Evolutionary conservation across 2,888 invertebrate genomes (phyloP).

Genomic region (Drosophila phalerata): DNA sequence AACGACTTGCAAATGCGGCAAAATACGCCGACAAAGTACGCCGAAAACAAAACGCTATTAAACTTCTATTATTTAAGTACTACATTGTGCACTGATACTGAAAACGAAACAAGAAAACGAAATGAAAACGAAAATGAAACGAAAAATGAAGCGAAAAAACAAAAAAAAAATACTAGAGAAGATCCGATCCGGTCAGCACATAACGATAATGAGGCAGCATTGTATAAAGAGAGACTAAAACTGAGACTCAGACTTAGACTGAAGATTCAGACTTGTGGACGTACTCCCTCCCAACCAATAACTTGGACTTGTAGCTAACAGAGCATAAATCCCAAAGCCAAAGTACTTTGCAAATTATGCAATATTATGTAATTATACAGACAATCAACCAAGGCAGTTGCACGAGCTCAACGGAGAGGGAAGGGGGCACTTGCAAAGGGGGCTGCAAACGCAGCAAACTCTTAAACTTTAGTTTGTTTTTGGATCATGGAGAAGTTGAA

Average conservation of each 20-base stretch:
- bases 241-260: too few relatives aligned
- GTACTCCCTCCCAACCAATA: constrained; percentile 26
- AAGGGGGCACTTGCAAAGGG: neutral
- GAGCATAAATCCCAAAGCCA: constrained; percentile 83
- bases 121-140: constrained; percentile 40
- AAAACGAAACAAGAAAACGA: constrained; percentile 61
- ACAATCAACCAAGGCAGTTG: constrained; percentile 62
- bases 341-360: constrained; percentile 81
- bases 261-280: neutral
- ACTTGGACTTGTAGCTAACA: constrained; percentile 71
- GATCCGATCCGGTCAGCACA: constrained; percentile 62
- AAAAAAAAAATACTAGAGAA: constrained; percentile 8
- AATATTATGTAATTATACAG: constrained; percentile 81
- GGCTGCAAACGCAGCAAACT: constrained; percentile 10
- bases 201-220: constrained; percentile 75
- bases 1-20: constrained; percentile 72
- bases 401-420: neutral
- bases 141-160: constrained; percentile 39
- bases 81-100: constrained; percentile 83
- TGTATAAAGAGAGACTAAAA: constrained; percentile 31
- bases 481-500: constrained; percentile 51
- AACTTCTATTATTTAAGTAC: constrained; percentile 83
- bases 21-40: constrained; percentile 61
- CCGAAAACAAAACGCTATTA: constrained; percentile 78
- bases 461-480: constrained; percentile 30